phyloP scores from a whole-genome alignment of 2,797 vertebrate species.

The Chanos chanos region DNA sequence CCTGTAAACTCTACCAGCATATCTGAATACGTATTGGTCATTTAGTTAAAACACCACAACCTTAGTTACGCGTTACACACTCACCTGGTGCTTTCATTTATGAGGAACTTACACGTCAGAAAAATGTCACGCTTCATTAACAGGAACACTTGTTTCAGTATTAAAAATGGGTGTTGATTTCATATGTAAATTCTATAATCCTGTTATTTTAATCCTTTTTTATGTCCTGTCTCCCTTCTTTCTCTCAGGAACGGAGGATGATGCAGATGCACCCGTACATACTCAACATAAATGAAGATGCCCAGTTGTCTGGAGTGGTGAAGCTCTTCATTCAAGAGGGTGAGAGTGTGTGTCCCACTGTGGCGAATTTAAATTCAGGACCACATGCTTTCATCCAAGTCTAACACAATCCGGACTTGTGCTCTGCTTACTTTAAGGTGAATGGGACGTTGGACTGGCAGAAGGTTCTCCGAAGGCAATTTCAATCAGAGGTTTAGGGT shows the following conservation, averaged over 20 bases:
- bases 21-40: too few relatives aligned
- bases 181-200: too few relatives aligned
- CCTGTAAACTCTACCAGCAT: too few relatives aligned
- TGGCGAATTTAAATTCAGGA: neutral
- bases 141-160: too few relatives aligned
- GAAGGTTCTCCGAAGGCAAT: conserved; percentile 67
- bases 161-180: too few relatives aligned
- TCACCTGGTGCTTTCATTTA: too few relatives aligned
- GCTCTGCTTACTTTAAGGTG: conserved; percentile 63
- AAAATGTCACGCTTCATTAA: too few relatives aligned
- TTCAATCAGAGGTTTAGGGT: conserved; percentile 82
- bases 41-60: too few relatives aligned
- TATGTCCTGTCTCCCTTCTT: neutral
- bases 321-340: conserved; percentile 84
- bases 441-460: conserved; percentile 74
- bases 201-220: neutral
- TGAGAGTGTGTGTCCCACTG: conserved; percentile 40
- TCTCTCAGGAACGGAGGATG: conserved; percentile 78
- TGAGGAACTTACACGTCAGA: too few relatives aligned
- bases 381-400: too few relatives aligned
- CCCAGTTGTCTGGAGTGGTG: conserved; percentile 84
- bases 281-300: conserved; percentile 84
- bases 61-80: too few relatives aligned
- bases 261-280: conserved; percentile 82
- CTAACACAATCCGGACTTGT: too few relatives aligned